Base-by-base conservation (phyloP, 2,888 invertebrate species). In the Rhopalosiphum nymphaeae region DNA sequence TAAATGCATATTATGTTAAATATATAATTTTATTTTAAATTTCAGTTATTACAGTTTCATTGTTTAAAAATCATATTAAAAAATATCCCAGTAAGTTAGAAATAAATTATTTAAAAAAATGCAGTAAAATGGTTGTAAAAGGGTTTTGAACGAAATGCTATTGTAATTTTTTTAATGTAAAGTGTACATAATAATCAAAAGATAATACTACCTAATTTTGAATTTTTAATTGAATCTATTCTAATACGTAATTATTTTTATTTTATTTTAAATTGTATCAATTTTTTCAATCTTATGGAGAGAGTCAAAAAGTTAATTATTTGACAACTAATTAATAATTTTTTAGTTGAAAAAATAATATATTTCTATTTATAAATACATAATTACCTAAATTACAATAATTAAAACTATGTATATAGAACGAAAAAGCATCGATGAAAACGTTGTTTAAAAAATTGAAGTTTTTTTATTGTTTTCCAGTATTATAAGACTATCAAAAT, bases 401-500 rank as follows among this genome's bases (percentile, higher is more conserved):
- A 21, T 78, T 21, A 21, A 36, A 78, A 7, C 5, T 16, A 36
- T 78, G 21, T 53, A 53, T 16, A 53, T 53, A 53, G 4, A 53
- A 53, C 3, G 16, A 53, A 53, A 53, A 53, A 53, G 53, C 16
- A 53, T 53, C 21, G 4, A 16, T 0, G 3, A 21, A 53, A 53
- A 16, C 53, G 53, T 16, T 16, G 21, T 16, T 53, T 0, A 53
- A 53, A 53, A 53, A 53, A 53, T 16, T 4, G 0, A 53, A 53
- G 21, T 16, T n/a, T 49, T 87, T n/a, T 90, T 36, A 25, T 67
- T n/a, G 67, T 90, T 67, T 4, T 21, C 53, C 49, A 21, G 16
- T 84, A 29, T 42, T 26, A 84, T 42, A 84, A 84, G n/a, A n/a
- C 53, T 56, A 90, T 90, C 36, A 87, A 92, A 92, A 86, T 46